Base-by-base conservation (phyloP, 2,888 invertebrate species). In the Hartigia nigra region DNA sequence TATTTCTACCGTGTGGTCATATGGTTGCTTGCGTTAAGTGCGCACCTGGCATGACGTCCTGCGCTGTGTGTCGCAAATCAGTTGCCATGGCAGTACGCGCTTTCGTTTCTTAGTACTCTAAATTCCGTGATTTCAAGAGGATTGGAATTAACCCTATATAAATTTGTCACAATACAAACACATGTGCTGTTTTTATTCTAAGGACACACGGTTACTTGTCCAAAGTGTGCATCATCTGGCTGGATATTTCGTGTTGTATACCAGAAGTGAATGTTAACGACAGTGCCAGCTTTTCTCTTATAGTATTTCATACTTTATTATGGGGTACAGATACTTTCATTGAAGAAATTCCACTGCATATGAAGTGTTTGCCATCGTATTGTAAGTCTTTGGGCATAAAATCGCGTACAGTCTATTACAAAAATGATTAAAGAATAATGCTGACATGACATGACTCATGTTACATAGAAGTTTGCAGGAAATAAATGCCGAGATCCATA, bases 1-100 rank as follows among this genome's bases (percentile, higher is more conserved):
- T 97, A 86, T 98, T 99, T 93, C 94, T 98, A 87, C 98, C 99
- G 76, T 99, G 99, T 92, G 97, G 98, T 83, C 99, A 99, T 93
- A 95, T 98, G 88, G 96, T 98, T 78, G 96, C 98, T 76, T 99
- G 99, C 92, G 95, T 96, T 78, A 96, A 96, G 88, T 99, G 99
- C 93, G 97, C 98, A 72, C 95, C 97, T 35, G 95, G 97, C 78
- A 94, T 98, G 79, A 94, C 95, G 86, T 95, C 94, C 86, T 98
- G 98, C 92, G 97, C 98, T 70, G 94, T 98, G 87, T 98, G 98
- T 92, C 94, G 98, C 80, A 93, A 95, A 87, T 93, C 93, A 77
- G 95, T 97, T 86, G 93, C 94, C 84, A 95, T 94, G 85, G 94
- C 94, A 70, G 94, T 95, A 75, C 92, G 95, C 88, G 95, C 94